These are phyloP conservation scores for Perizoma affinitatum DNA, from an alignment of 2,888 invertebrate species.

Conservation along the genomic window DNA sequence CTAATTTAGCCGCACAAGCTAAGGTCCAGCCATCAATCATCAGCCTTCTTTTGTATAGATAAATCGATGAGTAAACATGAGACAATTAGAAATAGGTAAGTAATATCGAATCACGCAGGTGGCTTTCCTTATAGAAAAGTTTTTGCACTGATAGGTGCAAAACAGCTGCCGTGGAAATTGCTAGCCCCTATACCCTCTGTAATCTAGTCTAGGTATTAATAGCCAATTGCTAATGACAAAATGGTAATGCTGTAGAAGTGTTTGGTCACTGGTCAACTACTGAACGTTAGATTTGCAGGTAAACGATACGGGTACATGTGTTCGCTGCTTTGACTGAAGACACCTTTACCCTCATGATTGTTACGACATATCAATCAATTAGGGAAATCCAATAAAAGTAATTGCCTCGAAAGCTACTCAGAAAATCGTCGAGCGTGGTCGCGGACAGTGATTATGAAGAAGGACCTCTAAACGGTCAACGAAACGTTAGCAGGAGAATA, in stretches of 20 bases:
- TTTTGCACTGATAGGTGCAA: slow-evolving; percentile 75
- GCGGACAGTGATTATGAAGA: no score
- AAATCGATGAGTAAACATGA: slow-evolving; percentile 21
- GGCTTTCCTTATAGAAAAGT: slow-evolving; percentile 73
- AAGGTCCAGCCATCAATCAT: slow-evolving; percentile 19
- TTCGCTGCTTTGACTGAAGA: slow-evolving; percentile 6
- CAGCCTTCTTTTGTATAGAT: slow-evolving; percentile 16
- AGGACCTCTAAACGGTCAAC: no score
- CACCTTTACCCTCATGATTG: slow-evolving; percentile 30
- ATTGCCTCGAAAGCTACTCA: no score
- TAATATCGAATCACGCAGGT: slow-evolving; percentile 62
- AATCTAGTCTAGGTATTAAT: slow-evolving; percentile 82
- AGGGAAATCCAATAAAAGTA: not conserved
- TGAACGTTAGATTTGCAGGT: slow-evolving; percentile 64
- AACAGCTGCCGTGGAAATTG: slow-evolving; percentile 78
- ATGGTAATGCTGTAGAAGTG: slow-evolving; percentile 64
- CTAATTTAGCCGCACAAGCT: slow-evolving; percentile 8
- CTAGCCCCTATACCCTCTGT: slow-evolving; percentile 77
- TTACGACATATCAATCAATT: slow-evolving; percentile 1
- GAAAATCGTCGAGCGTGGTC: no score
- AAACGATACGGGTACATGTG: slow-evolving; percentile 76
- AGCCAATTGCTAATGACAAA: slow-evolving; percentile 79
- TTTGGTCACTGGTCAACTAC: slow-evolving; percentile 74
- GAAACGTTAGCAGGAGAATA: no score
- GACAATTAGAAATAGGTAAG: slow-evolving; percentile 32